Percentiles rank a stretch among this genome's conserved stretches.
phyloP scores from a whole-genome alignment of 2,888 invertebrate species.

The Ferdinandea cuprea region DNA sequence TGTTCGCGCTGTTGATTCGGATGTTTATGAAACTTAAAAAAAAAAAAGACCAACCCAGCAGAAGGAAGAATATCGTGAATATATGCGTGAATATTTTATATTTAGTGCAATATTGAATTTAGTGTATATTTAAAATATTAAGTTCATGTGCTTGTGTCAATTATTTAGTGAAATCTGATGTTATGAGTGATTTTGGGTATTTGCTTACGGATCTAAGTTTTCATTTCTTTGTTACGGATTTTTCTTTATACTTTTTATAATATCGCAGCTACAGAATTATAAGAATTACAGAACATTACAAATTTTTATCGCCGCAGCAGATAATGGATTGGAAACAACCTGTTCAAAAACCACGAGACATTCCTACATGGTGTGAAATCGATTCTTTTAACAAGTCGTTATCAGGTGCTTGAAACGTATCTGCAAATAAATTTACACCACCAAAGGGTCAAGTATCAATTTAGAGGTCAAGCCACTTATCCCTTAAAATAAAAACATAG shows the following conservation, averaged over 20 bases:
- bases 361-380: too few species aligned
- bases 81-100: conserved; percentile 5
- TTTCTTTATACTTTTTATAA: too few species aligned
- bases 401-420: too few species aligned
- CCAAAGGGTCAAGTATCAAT: neutral
- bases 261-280: neutral
- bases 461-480: neutral
- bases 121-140: neutral
- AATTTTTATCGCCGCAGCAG: neutral
- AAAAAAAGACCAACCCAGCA: neutral
- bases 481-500: neutral
- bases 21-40: neutral
- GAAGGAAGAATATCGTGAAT: neutral
- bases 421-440: too few species aligned
- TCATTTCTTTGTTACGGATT: too few species aligned
- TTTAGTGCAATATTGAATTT: neutral
- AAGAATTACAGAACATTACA: too few species aligned
- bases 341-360: too few species aligned
- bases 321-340: too few species aligned
- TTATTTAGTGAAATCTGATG: neutral
- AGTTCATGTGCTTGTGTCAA: too few species aligned
- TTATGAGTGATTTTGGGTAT: neutral
- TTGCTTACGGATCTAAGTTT: too few species aligned
- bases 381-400: too few species aligned
- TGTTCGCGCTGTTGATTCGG: too few species aligned